Conservation (phyloP, 2,797 vertebrate species). For the Acrocephalus scirpaceus region DNA sequence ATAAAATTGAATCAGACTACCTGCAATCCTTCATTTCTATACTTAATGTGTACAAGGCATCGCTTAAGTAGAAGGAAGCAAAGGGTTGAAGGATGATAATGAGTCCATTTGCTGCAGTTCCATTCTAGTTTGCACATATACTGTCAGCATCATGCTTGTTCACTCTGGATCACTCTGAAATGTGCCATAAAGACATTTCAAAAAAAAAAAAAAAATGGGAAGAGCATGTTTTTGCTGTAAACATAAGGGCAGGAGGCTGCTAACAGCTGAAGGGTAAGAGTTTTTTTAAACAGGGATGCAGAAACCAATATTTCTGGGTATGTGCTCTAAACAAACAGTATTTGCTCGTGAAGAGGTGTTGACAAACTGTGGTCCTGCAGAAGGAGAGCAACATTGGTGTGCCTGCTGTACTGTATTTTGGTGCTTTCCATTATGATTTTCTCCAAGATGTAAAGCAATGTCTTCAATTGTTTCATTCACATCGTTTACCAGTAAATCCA, state of each 20-base stretch:
- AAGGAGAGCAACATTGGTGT: background rate
- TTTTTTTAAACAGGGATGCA: background rate
- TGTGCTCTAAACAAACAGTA: background rate
- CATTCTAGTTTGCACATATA: background rate
- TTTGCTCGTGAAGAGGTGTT: background rate
- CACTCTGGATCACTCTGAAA: background rate
- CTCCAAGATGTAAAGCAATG: background rate
- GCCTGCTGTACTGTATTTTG: background rate
- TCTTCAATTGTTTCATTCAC: background rate
- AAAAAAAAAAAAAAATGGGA: background rate
- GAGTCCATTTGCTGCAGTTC: background rate
- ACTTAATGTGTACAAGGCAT: background rate
- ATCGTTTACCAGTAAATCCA: background rate
- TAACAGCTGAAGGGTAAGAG: background rate
- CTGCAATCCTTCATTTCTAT: background rate
- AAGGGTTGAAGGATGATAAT: background rate
- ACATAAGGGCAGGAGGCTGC: background rate
- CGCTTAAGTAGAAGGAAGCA: background rate
- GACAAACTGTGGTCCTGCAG: background rate
- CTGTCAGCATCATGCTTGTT: background rate
- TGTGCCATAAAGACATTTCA: background rate
- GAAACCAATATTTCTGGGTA: background rate
- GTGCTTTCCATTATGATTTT: background rate
- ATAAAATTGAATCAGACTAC: conserved; percentile 26
- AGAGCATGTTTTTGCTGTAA: background rate